Percentiles rank a stretch among this genome's conserved stretches.
phyloP scores from a whole-genome alignment of 2,113 vertebrate species.

The Sciurus niger region DNA sequence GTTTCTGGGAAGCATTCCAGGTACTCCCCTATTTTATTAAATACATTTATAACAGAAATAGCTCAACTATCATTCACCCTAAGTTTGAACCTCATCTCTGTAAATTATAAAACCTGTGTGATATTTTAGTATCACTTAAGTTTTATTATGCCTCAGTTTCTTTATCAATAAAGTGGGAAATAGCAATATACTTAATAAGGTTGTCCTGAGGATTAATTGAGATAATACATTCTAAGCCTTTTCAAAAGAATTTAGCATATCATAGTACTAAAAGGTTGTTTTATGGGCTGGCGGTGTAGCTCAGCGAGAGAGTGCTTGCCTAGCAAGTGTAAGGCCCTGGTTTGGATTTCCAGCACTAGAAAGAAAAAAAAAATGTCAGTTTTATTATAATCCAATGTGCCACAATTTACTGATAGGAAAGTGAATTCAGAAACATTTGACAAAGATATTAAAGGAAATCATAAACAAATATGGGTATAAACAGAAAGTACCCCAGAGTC shows the following conservation, averaged over 20 bases:
- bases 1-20: not conserved
- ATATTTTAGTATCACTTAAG: not conserved
- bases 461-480: not conserved
- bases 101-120: not conserved
- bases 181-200: not conserved
- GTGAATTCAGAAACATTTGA: not conserved
- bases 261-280: not conserved
- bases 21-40: not conserved
- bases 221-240: not conserved
- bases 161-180: not conserved
- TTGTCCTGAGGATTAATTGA: not conserved
- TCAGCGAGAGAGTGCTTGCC: not conserved
- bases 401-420: not conserved
- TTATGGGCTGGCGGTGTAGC: not conserved
- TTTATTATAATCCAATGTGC: not conserved
- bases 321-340: not conserved
- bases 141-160: not conserved
- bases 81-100: not conserved
- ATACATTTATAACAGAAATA: not conserved
- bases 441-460: not conserved
- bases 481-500: not conserved
- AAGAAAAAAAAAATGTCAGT: not conserved
- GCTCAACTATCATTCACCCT: rapidly evolving
- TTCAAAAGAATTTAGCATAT: not conserved
- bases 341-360: not conserved